phyloP scores from a whole-genome alignment of 2,113 vertebrate species.

The Psettodes erumei region DNA sequence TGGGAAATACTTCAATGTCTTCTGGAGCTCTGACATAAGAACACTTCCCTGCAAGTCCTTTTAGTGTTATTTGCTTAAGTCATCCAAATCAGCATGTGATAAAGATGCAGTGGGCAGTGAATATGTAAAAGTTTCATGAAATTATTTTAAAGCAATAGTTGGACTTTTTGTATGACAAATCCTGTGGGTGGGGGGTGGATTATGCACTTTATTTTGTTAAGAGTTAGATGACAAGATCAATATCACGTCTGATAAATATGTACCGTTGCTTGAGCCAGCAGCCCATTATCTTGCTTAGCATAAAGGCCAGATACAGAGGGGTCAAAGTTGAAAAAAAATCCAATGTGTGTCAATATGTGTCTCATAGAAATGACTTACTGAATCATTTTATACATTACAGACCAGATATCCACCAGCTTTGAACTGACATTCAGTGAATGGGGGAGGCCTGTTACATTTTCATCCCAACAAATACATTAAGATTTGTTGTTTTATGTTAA shows the following conservation, averaged over 20 bases:
- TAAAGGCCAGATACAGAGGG: neutral
- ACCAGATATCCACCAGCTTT: neutral
- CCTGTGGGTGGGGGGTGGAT: too few species aligned
- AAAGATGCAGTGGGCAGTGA: conserved; percentile 15
- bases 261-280: neutral
- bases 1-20: neutral
- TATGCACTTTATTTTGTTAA: neutral
- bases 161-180: neutral
- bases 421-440: too few species aligned
- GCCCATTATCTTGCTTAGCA: too few species aligned
- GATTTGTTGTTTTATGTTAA: too few species aligned
- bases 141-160: neutral
- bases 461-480: too few species aligned
- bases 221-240: neutral
- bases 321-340: too few species aligned
- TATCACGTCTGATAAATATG: neutral
- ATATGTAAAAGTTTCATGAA: neutral
- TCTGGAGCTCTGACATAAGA: neutral
- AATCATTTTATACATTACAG: too few species aligned
- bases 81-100: neutral
- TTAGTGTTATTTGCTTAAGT: conserved; percentile 2
- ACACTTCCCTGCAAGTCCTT: conserved; percentile 4
- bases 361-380: too few species aligned
- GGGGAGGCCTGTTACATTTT: neutral
- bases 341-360: too few species aligned